Base-by-base conservation (phyloP, 2,113 vertebrate species). In the Archilochus colubris region DNA sequence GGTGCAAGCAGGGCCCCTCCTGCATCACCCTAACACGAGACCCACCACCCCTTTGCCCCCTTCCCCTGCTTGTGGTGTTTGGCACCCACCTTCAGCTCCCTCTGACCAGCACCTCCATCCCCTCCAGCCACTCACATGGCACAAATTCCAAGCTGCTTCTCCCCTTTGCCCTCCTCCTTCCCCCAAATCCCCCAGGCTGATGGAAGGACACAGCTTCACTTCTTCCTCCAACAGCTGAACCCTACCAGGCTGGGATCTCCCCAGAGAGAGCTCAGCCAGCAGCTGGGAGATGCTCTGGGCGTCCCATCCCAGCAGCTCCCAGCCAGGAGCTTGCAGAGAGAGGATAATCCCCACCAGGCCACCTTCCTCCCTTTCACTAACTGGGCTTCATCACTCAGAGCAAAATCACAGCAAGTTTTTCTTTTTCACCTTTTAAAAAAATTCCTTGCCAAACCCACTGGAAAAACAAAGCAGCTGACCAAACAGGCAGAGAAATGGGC, bases 21-120 rank as follows among this genome's bases (percentile, higher is more conserved):
- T 6, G 24, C 38, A 23, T 59, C 15, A 1, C 46, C 2, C 0
- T 1, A 0, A 20, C 27, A 4, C 6, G 14, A 1, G 14, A 53
- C 33, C 33, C 33, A 6, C n/a, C 46, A n/a, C 31, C 10, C 46
- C 27, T 61, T 24, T 18, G 24, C 31, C 51, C 4, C 0, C 36
- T 43, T 17, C 36, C 15, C 7, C 30, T 1, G 5, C 36, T 30
- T 7, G 2, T 44, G 43, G 0, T 0, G 0, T 38, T 50, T 48
- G 38, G 81, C 14, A 53, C 28, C 24, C n/a, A 18, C 31, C 36
- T 46, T 38, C 3, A 0, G 9, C 19, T 44, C 28, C 88, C 30
- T 19, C 62, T 25, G 43, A 51, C 55, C 68, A 16, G 31, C 4
- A 0, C 17, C 67, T 0, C 0, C 43, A 53, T 7, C 75, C 51